Conservation (phyloP, 1,140 invertebrate species). For the Prorops nasuta region DNA sequence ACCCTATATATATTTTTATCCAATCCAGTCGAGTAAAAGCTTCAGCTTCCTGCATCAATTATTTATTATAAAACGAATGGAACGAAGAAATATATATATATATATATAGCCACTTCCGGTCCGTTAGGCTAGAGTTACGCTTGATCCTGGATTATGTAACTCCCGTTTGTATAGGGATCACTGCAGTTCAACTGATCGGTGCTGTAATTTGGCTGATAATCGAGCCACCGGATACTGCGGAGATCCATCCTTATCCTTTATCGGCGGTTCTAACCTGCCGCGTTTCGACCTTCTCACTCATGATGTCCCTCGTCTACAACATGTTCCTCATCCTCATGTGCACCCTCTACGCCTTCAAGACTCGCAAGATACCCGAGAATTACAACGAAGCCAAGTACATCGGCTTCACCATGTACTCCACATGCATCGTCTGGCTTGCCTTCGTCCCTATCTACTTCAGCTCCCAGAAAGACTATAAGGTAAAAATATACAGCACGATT, state of each 20-base stretch:
- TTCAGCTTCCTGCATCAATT: too few species aligned
- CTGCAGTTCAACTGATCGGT: slow-evolving; percentile 63
- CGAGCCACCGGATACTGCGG: slow-evolving; percentile 64
- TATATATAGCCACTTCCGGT: too few species aligned
- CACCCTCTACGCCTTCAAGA: slow-evolving; percentile 74
- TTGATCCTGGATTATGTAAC: too few species aligned
- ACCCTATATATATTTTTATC: too few species aligned
- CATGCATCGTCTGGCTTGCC: slow-evolving; percentile 74
- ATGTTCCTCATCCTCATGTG: slow-evolving; percentile 72
- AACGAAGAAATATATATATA: too few species aligned
- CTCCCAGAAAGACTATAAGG: slow-evolving; percentile 66
- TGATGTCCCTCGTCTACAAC: slow-evolving; percentile 74
- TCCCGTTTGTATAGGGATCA: slow-evolving; percentile 55
- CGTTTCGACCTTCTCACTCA: slow-evolving; percentile 68
- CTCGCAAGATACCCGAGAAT: slow-evolving; percentile 72
- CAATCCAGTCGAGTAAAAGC: too few species aligned
- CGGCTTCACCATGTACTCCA: slow-evolving; percentile 75
- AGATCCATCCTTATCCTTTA: slow-evolving; percentile 61
- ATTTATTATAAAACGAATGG: too few species aligned
- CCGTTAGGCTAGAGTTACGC: too few species aligned
- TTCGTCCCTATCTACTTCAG: slow-evolving; percentile 73
- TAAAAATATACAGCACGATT: too few species aligned
- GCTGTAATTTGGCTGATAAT: slow-evolving; percentile 68
- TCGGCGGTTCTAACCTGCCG: slow-evolving; percentile 68
- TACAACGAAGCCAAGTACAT: slow-evolving; percentile 73